Base-by-base conservation (phyloP, 2,888 invertebrate genomes). In the Zaprionus lineosus region DNA sequence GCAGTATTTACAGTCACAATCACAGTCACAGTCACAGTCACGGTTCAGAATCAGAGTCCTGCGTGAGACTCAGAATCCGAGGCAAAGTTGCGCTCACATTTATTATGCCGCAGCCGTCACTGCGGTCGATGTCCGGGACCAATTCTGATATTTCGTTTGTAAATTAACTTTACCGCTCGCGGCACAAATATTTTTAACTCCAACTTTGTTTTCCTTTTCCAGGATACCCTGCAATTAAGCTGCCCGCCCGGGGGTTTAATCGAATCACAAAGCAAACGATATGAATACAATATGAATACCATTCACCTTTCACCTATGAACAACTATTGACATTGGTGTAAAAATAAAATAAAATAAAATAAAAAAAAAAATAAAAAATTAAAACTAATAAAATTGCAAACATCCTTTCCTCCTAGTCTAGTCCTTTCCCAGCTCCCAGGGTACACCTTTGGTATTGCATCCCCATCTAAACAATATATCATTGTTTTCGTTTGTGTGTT, bases 71-170 rank as follows among this genome's bases (percentile, higher is more conserved):
- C n/a, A n/a, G n/a, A n/a, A n/a, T n/a, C n/a, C n/a, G 63, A 69
- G 46, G 46, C 72, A 61, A 66, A 72, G 71, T 74, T 68, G 73
- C 72, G 67, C 46, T 79, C 68, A 56, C 71, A 77, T 77, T 81
- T 78, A 81, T 78, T 78, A 78, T 78, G 81, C 78, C 77, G 58
- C 71, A 73, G 64, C 51, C 64, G 75, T 81, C 71, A 75, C 47
- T 53, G 41, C 33, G 64, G 65, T 58, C 60, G 50, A 57, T 74
- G 55, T 50, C 58, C 69, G 71, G 56, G 58, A 65, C 76, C 76
- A 56, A 71, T 75, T 79, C 73, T 66, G 76, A 82, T 82, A 78
- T 82, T 81, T 81, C 79, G 82, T 79, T 82, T 81, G 74, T 76
- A 82, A 81, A 81, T 81, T 78, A 81, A 82, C 74, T 81, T 76